Percentiles rank a stretch among this genome's conserved stretches.
These are phyloP conservation scores for Gallinago solitaria DNA, from an alignment of 2,797 vertebrate genomes.

Conservation along the genomic window DNA sequence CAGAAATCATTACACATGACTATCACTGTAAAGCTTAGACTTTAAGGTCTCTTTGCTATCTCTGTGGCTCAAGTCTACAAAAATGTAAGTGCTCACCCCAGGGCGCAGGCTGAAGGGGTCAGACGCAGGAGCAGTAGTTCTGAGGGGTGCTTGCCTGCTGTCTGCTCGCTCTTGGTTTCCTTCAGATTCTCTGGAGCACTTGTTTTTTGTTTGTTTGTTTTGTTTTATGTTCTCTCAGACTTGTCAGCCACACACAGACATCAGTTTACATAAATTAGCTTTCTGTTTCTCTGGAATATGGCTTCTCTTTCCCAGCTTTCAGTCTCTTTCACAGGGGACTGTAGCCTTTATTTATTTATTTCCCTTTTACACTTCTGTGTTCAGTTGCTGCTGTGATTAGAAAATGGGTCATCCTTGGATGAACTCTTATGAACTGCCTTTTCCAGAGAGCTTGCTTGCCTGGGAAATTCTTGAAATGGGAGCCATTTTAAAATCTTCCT, in stretches of 20 bases:
- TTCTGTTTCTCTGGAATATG: background rate
- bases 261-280: background rate
- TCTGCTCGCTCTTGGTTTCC: background rate
- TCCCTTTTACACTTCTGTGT: slow-evolving; percentile 2
- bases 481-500: slow-evolving; percentile 43
- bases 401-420: slow-evolving; percentile 63
- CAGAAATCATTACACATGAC: background rate
- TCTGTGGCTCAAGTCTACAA: background rate
- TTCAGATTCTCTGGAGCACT: background rate
- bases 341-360: slow-evolving; percentile 2
- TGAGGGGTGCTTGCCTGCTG: background rate
- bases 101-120: background rate
- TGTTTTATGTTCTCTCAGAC: background rate
- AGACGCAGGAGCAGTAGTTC: background rate
- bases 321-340: background rate
- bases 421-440: slow-evolving; percentile 41
- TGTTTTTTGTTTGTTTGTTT: background rate
- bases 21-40: background rate
- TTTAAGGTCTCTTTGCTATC: background rate
- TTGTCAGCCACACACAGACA: background rate
- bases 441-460: slow-evolving; percentile 19
- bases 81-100: background rate
- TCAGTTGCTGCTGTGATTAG: background rate
- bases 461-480: slow-evolving; percentile 36
- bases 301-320: background rate